These are phyloP conservation scores for Nematolebias whitei DNA, from an alignment of 2,113 vertebrate species.

Conservation along the genomic window DNA sequence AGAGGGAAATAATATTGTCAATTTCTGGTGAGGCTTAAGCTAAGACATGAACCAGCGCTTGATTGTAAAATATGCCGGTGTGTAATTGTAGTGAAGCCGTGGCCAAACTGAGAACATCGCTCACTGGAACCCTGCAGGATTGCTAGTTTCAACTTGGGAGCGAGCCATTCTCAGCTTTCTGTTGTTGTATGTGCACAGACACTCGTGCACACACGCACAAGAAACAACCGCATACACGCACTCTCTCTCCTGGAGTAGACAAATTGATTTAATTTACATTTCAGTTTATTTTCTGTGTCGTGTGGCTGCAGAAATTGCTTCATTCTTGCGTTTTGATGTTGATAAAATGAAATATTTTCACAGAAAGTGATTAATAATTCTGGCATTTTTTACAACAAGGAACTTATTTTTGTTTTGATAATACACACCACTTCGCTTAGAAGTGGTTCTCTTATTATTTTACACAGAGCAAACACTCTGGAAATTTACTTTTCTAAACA, in stretches of 20 bases:
- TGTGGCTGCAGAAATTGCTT: neutral
- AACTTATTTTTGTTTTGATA: conserved; percentile 1
- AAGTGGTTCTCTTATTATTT: neutral
- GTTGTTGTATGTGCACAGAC: conserved; percentile 32
- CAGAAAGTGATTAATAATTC: neutral
- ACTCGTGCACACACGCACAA: conserved; percentile 3
- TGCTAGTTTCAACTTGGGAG: conserved; percentile 11
- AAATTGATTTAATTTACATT: conserved; percentile 15
- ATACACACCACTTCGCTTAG: too few species aligned
- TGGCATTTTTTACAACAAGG: neutral
- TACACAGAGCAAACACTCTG: neutral
- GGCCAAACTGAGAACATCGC: conserved; percentile 41
- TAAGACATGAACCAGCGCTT: conserved; percentile 43
- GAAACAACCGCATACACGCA: neutral
- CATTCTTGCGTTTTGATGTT: neutral
- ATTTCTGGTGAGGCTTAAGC: conserved; percentile 59
- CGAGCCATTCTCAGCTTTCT: conserved; percentile 51
- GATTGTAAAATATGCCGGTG: conserved; percentile 60
- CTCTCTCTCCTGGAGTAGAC: neutral
- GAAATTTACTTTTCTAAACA: neutral
- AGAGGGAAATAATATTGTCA: conserved; percentile 71
- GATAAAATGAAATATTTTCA: neutral
- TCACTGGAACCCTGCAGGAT: conserved; percentile 58
- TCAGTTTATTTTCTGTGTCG: neutral
- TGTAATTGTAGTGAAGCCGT: conserved; percentile 28